Percentiles rank a stretch among this genome's conserved stretches.
These are phyloP conservation scores for Platichthys stellatus DNA, from an alignment of 2,113 vertebrate genomes.

Conservation along the genomic window DNA sequence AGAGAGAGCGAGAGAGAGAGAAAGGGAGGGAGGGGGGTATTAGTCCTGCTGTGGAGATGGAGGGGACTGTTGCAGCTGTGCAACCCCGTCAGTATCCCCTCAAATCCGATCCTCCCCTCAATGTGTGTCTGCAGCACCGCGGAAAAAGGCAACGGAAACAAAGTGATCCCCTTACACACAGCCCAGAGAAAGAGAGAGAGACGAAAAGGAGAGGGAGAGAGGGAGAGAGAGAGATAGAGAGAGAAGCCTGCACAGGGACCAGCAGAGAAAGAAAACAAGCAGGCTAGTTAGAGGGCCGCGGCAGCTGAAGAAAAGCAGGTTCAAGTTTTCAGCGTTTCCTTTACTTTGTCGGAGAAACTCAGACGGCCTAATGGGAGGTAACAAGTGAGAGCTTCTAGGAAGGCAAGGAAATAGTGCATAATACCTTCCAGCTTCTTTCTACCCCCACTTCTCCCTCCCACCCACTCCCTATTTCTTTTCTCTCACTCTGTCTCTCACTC, in stretches of 20 bases:
- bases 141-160: slow-evolving; percentile 75
- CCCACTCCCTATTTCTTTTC: slow-evolving; percentile 74
- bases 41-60: slow-evolving; percentile 70
- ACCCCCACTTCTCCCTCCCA: slow-evolving; percentile 53
- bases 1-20: slow-evolving; percentile 35
- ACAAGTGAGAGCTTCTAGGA: slow-evolving; percentile 82
- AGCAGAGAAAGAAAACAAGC: slow-evolving; percentile 53
- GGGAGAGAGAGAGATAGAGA: neutral
- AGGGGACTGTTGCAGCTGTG: slow-evolving; percentile 88
- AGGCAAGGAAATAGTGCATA: slow-evolving; percentile 90
- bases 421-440: slow-evolving; percentile 86
- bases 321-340: slow-evolving; percentile 77
- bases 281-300: slow-evolving; percentile 63
- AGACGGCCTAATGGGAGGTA: slow-evolving; percentile 87
- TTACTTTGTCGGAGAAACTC: slow-evolving; percentile 81
- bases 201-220: slow-evolving; percentile 12
- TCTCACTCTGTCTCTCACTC: slow-evolving; percentile 74
- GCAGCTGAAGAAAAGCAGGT: slow-evolving; percentile 73
- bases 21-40: slow-evolving; percentile 40
- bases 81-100: slow-evolving; percentile 79
- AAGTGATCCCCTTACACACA: slow-evolving; percentile 78
- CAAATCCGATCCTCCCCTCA: slow-evolving; percentile 72
- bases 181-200: slow-evolving; percentile 53
- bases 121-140: slow-evolving; percentile 68
- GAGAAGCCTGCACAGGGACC: slow-evolving; percentile 2